Percentiles rank a stretch among this genome's conserved stretches.
Evolutionary conservation across 2,797 vertebrate species (phyloP).

Genomic region (Eulemur mongoz): DNA sequence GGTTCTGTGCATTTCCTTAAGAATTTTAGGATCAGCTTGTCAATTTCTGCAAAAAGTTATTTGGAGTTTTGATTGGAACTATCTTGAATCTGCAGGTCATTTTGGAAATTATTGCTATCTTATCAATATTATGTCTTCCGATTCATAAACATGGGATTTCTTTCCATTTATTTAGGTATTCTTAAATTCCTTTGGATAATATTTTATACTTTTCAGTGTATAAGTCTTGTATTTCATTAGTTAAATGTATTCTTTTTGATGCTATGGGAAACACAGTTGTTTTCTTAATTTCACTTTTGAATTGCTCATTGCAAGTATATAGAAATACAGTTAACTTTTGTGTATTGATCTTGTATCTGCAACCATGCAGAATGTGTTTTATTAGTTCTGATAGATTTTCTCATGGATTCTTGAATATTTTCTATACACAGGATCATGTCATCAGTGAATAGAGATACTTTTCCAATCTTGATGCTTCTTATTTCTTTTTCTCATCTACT

Average conservation of each 20-base stretch:
- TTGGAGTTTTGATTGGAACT: not conserved
- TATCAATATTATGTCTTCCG: not conserved
- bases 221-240: not conserved
- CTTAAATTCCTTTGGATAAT: not conserved
- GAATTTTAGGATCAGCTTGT: not conserved
- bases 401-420: not conserved
- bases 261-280: not conserved
- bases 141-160: not conserved
- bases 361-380: not conserved
- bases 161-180: not conserved
- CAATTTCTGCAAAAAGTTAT: not conserved
- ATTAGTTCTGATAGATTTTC: not conserved
- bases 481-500: not conserved
- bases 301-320: not conserved
- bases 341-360: not conserved
- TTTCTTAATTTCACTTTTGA: constrained; percentile 17
- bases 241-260: not conserved
- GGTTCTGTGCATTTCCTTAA: not conserved
- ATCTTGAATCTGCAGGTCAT: not conserved
- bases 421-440: not conserved
- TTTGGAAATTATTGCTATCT: not conserved
- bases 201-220: not conserved
- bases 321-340: not conserved
- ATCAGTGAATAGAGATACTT: not conserved
- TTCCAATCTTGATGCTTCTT: not conserved